A percentile compares a stretch with the other conserved stretches of the same genome.
Evolutionary conservation across 2,797 vertebrate species (phyloP).

Genomic region (Sternotherus odoratus): DNA sequence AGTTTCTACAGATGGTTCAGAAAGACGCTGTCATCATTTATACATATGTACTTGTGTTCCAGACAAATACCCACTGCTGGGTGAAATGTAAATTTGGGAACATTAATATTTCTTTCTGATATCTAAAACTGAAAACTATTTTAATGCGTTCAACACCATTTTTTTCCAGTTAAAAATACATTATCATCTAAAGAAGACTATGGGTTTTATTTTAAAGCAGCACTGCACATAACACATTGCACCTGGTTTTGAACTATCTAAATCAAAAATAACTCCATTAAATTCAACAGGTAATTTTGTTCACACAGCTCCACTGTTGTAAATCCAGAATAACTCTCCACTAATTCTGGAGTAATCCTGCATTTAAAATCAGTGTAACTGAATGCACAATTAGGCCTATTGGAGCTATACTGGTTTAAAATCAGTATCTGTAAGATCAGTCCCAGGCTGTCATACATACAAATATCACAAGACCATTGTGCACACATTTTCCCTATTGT

Average conservation of each 20-base stretch:
- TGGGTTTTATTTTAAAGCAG: not conserved
- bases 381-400: not conserved
- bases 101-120: constrained; percentile 14
- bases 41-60: not conserved
- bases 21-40: constrained; percentile 34
- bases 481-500: not conserved
- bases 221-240: not conserved
- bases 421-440: not conserved
- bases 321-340: not conserved
- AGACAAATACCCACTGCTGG: constrained; percentile 2
- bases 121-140: not conserved
- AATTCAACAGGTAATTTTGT: not conserved
- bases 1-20: constrained; percentile 4
- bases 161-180: not conserved
- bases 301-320: not conserved
- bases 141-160: not conserved
- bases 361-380: not conserved
- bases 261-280: not conserved
- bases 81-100: constrained; percentile 2
- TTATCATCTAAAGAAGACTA: not conserved
- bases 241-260: not conserved
- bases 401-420: not conserved
- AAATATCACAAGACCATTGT: not conserved
- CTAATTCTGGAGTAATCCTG: not conserved
- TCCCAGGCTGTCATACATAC: not conserved